Conservation (phyloP, 2,113 vertebrate genomes). For the Malurus melanocephalus region DNA sequence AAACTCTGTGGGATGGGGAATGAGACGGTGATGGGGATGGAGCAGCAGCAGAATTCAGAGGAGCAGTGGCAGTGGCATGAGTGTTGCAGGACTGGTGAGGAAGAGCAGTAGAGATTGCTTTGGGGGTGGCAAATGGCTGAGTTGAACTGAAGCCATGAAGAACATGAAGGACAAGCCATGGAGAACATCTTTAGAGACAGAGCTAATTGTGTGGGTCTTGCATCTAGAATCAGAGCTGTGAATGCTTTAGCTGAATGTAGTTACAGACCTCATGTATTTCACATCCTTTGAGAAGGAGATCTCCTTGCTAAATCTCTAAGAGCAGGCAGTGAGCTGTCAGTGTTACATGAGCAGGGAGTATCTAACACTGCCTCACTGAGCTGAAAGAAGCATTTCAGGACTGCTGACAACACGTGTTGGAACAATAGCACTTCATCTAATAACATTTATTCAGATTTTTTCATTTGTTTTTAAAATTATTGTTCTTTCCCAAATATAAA, state of each 20-base stretch:
- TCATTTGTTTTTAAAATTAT: background rate
- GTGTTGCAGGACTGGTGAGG: background rate
- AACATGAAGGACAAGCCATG: background rate
- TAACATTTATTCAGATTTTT: background rate
- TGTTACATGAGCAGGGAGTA: background rate
- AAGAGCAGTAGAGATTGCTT: background rate
- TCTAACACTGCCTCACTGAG: background rate
- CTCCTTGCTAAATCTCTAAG: background rate
- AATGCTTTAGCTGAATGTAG: background rate
- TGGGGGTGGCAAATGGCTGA: background rate
- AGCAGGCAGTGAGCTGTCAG: background rate
- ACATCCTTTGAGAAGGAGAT: background rate
- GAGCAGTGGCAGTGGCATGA: background rate
- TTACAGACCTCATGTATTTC: background rate
- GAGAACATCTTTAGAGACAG: background rate
- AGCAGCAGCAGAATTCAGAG: background rate
- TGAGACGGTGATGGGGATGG: fast-evolving
- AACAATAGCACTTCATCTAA: background rate
- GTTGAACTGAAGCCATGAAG: background rate
- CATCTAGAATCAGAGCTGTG: background rate
- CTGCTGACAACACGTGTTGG: background rate
- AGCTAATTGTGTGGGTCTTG: background rate
- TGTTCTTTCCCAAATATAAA: background rate
- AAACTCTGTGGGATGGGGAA: fast-evolving
- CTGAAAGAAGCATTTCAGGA: background rate